A percentile compares a stretch with the other conserved stretches of the same genome.
Evolutionary conservation across 1,140 invertebrate species (phyloP).

Genomic region (Drosophila sucinea): DNA sequence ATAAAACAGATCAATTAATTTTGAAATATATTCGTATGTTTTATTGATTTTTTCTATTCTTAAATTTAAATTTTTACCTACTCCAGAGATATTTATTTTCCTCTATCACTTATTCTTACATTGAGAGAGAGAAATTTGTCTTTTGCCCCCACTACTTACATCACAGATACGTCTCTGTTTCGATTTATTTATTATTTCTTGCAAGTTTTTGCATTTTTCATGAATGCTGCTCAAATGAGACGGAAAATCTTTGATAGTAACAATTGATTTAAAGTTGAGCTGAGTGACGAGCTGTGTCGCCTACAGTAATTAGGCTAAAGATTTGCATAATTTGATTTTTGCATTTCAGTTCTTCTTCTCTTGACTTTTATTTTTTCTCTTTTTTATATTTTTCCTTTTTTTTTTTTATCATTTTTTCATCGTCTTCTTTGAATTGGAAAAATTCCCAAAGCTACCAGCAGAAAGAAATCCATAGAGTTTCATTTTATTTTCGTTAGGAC

Average conservation of each 20-base stretch:
- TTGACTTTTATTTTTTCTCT: background rate
- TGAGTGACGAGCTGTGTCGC: background rate
- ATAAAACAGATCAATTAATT: too few relatives aligned
- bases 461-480: constrained; percentile 26
- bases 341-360: background rate
- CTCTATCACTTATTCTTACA: too few relatives aligned
- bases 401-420: background rate
- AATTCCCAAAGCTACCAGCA: constrained; percentile 1
- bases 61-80: too few relatives aligned
- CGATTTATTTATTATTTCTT: background rate
- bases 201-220: constrained; percentile 52
- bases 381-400: background rate
- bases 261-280: constrained; percentile 58
- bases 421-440: constrained; percentile 11
- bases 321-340: constrained; percentile 70
- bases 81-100: too few relatives aligned
- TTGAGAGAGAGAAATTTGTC: background rate
- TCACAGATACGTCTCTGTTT: background rate
- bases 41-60: too few relatives aligned
- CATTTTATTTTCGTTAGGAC: constrained; percentile 22
- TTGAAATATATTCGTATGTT: too few relatives aligned
- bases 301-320: constrained; percentile 51
- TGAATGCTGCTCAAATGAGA: constrained; percentile 47
- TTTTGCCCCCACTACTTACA: background rate
- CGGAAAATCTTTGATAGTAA: constrained; percentile 38